These are phyloP conservation scores for Aporophyla nigra DNA, from an alignment of 2,888 invertebrate species.

Conservation along the genomic window DNA sequence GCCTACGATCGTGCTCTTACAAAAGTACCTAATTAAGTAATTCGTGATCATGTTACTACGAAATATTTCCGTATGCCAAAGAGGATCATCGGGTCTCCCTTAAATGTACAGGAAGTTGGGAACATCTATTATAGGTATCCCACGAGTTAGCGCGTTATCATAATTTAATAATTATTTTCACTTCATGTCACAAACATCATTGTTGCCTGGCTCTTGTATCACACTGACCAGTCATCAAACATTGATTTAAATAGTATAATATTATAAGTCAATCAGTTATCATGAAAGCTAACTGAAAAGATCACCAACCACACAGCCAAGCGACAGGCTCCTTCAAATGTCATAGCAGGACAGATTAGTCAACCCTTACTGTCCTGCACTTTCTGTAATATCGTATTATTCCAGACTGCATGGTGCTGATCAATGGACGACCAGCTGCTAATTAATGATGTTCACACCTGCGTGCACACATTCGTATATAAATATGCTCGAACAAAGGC, in stretches of 20 bases:
- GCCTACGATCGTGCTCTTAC: not conserved
- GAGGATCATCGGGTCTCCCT: not conserved
- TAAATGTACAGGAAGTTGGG: not conserved
- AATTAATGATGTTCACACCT: conserved; percentile 33
- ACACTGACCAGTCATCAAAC: too few species aligned
- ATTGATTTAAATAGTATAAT: too few species aligned
- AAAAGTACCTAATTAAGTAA: not conserved
- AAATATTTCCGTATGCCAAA: not conserved
- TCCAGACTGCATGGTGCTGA: conserved; percentile 19
- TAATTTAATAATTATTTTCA: too few species aligned
- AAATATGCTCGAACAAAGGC: conserved; percentile 31
- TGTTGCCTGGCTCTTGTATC: too few species aligned
- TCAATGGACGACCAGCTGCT: not conserved
- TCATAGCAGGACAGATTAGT: not conserved
- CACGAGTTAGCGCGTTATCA: too few species aligned
- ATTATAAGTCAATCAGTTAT: too few species aligned
- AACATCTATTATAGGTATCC: too few species aligned
- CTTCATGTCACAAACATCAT: too few species aligned
- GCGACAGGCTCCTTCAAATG: not conserved
- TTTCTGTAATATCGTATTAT: not conserved
- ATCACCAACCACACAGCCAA: not conserved
- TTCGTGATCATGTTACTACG: not conserved
- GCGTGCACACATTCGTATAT: conserved; percentile 10
- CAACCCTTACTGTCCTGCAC: not conserved
- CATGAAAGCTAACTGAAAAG: too few species aligned